Conservation (phyloP, 2,888 invertebrate genomes). For the Tipula lateralis region DNA sequence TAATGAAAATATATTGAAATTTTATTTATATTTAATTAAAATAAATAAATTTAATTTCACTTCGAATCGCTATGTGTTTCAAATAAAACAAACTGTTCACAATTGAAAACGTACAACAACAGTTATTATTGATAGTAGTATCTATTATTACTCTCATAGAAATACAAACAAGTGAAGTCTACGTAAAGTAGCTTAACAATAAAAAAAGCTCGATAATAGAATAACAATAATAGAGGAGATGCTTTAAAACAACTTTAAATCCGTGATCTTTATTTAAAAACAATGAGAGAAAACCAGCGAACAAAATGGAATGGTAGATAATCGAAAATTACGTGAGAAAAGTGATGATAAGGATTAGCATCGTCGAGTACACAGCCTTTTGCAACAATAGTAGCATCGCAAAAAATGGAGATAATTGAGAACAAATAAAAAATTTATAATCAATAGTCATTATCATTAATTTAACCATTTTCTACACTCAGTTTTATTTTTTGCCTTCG, state of each 20-base stretch:
- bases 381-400: neutral
- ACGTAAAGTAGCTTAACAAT: neutral
- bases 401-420: neutral
- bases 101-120: neutral
- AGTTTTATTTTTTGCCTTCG: neutral
- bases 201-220: neutral
- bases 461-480: neutral
- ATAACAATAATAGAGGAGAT: neutral
- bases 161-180: neutral
- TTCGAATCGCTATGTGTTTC: neutral
- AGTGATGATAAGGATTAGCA: neutral
- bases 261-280: neutral
- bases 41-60: neutral
- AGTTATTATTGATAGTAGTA: neutral
- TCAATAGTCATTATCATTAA: slow-evolving; percentile 19
- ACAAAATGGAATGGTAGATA: neutral
- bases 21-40: slow-evolving; percentile 19
- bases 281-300: neutral
- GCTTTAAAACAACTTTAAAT: neutral
- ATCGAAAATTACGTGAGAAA: neutral
- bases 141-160: neutral
- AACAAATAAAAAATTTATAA: neutral
- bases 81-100: neutral
- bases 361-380: neutral
- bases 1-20: slow-evolving; percentile 19